Evolutionary conservation across 2,113 vertebrate genomes (phyloP).

Genomic region (Pyxicephalus adspersus): DNA sequence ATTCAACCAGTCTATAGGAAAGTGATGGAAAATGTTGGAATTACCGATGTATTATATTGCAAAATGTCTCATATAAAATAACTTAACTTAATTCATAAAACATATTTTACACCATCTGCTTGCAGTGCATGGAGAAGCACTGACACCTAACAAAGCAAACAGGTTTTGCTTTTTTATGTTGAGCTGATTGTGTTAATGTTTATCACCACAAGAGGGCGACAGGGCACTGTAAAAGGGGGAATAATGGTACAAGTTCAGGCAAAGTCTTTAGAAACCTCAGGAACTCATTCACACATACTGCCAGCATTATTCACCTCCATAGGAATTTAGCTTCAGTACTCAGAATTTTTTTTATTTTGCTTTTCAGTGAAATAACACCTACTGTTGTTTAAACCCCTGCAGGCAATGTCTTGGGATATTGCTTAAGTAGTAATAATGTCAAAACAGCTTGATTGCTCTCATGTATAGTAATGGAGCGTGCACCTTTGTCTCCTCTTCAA

Average conservation of each 20-base stretch:
- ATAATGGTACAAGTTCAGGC: not conserved
- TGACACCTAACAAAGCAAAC: no score
- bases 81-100: no score
- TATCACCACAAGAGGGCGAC: constrained; percentile 17
- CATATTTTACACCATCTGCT: no score
- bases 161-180: no score
- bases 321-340: constrained; percentile 24
- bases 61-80: no score
- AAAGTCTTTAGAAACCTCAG: not conserved
- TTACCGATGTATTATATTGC: no score
- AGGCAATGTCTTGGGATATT: constrained; percentile 17
- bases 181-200: not conserved
- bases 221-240: not conserved
- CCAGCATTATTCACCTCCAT: constrained; percentile 14
- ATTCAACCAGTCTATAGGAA: no score
- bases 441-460: constrained; percentile 11
- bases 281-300: constrained; percentile 6
- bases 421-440: constrained; percentile 29
- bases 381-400: not conserved
- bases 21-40: no score
- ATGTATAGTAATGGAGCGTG: constrained; percentile 26
- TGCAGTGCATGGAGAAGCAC: no score
- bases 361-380: constrained; percentile 1
- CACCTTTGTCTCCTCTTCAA: not conserved
- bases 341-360: not conserved